These are phyloP conservation scores for Micrasema minimum DNA, from an alignment of 1,140 invertebrate species.

Conservation along the genomic window DNA sequence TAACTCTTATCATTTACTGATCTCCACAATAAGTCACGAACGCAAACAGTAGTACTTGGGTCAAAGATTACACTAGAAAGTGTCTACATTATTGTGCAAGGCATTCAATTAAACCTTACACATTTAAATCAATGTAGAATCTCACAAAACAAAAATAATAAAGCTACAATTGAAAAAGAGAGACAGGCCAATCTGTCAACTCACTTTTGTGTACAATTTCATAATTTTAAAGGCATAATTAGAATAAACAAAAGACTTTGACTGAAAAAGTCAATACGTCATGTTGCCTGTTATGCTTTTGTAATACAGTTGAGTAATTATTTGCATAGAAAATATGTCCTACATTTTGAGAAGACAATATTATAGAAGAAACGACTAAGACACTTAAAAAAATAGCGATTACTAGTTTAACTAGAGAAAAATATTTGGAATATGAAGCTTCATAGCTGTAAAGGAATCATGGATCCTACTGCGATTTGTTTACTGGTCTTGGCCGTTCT, in stretches of 20 bases:
- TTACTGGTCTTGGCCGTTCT: slow-evolving; percentile 37
- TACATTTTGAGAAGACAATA: neutral
- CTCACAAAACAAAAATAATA: too few relatives aligned
- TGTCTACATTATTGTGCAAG: slow-evolving; percentile 24
- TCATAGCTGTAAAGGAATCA: slow-evolving; percentile 23
- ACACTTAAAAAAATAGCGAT: neutral
- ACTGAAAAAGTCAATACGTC: neutral
- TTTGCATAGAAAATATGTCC: slow-evolving; percentile 6
- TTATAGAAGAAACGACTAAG: slow-evolving; percentile 17
- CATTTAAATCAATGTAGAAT: neutral
- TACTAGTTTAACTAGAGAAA: neutral
- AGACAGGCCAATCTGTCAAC: neutral
- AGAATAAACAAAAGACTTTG: slow-evolving; percentile 1
- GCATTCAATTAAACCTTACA: slow-evolving; percentile 19
- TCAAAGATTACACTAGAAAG: slow-evolving; percentile 41
- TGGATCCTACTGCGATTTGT: slow-evolving; percentile 39
- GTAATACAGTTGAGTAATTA: neutral
- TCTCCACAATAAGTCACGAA: slow-evolving; percentile 30
- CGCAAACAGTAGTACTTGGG: slow-evolving; percentile 19
- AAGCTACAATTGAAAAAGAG: too few relatives aligned
- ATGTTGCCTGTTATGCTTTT: slow-evolving; percentile 5
- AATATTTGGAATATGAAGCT: slow-evolving; percentile 25
- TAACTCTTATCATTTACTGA: slow-evolving; percentile 12
- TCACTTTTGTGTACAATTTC: slow-evolving; percentile 6
- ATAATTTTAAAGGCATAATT: neutral